phyloP scores from a whole-genome alignment of 2,113 vertebrate genomes.

The Spermophilus dauricus region DNA sequence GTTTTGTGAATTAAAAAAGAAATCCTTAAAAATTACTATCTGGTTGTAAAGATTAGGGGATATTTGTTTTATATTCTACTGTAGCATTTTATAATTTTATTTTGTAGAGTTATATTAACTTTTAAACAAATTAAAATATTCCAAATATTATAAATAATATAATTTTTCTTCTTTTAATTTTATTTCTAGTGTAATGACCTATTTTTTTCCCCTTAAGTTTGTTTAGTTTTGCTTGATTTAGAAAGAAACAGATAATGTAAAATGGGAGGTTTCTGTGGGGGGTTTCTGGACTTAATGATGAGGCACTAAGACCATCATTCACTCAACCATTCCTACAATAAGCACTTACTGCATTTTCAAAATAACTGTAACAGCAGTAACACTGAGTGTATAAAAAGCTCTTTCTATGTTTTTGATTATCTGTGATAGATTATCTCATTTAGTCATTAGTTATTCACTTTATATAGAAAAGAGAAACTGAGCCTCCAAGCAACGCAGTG shows the following conservation, averaged over 20 bases:
- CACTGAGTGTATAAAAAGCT: not conserved
- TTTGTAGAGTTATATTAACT: not conserved
- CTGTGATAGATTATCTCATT: not conserved
- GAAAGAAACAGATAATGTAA: not conserved
- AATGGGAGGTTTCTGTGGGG: not conserved
- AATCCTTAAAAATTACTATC: not conserved
- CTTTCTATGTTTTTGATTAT: not conserved
- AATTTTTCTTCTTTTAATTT: not conserved
- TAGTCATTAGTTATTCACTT: not conserved
- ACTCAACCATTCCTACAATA: not conserved
- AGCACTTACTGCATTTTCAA: not conserved
- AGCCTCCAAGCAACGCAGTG: not conserved
- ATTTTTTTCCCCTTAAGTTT: not conserved
- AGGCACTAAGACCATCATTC: not conserved
- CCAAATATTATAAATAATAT: not conserved
- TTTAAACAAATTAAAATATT: constrained; percentile 16
- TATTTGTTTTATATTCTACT: constrained; percentile 34
- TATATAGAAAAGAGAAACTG: not conserved
- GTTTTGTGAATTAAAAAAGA: not conserved
- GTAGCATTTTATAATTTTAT: not conserved
- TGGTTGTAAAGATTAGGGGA: not conserved
- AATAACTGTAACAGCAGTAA: not conserved
- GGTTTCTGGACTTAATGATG: not conserved
- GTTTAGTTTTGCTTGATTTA: not conserved
- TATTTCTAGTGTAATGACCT: not conserved